phyloP scores from a whole-genome alignment of 2,797 vertebrate species.

The Prunella strophiata region DNA sequence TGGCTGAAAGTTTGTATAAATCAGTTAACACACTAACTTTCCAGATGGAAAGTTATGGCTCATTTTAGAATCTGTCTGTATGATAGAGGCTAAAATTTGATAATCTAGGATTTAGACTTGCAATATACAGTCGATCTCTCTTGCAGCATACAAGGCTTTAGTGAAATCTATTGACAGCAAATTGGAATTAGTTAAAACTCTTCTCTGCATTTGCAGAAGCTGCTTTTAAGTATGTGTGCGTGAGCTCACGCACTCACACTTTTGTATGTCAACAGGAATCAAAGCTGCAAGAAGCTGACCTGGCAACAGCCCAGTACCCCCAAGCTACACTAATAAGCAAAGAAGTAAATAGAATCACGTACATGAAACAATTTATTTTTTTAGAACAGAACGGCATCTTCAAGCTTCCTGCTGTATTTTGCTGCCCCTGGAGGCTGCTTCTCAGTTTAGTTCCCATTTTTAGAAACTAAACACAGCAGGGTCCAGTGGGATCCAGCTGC shows the following conservation, averaged over 20 bases:
- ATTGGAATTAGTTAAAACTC: background rate
- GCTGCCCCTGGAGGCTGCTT: constrained; percentile 60
- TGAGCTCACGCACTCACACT: constrained; percentile 6
- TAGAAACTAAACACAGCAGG: constrained; percentile 62
- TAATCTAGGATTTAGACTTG: background rate
- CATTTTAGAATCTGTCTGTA: background rate
- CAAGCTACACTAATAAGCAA: constrained; percentile 45
- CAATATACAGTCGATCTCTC: fast-evolving
- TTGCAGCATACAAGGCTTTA: background rate
- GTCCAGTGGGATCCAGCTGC: constrained; percentile 70
- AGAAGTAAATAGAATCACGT: constrained; percentile 32
- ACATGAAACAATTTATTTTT: constrained; percentile 40
- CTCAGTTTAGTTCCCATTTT: constrained; percentile 49
- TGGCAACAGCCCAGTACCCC: background rate
- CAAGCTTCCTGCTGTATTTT: constrained; percentile 63
- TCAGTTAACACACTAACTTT: background rate
- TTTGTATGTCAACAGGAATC: constrained; percentile 5
- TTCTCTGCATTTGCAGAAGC: background rate
- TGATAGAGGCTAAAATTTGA: background rate
- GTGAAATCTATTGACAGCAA: background rate
- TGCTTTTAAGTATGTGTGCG: background rate
- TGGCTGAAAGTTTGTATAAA: background rate
- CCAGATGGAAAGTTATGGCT: background rate
- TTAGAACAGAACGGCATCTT: constrained; percentile 23
- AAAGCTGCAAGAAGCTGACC: constrained; percentile 1